These are phyloP conservation scores for Pseudoatta argentina DNA, from an alignment of 1,140 invertebrate species.

Conservation along the genomic window DNA sequence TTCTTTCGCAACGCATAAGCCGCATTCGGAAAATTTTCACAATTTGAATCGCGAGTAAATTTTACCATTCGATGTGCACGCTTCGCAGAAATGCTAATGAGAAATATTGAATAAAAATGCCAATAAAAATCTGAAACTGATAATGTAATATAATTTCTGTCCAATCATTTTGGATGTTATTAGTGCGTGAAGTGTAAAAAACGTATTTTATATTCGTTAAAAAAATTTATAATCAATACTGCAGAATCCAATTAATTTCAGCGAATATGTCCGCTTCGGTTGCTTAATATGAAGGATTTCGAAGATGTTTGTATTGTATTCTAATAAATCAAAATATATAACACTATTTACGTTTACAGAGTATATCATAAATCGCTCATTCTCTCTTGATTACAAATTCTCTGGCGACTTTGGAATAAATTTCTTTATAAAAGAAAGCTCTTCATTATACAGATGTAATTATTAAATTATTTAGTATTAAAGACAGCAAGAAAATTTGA, in stretches of 20 bases:
- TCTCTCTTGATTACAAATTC: neutral
- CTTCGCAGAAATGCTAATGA: neutral
- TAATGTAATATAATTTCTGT: constrained; percentile 6
- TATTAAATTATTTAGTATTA: neutral
- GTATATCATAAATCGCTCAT: neutral
- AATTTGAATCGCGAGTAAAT: neutral
- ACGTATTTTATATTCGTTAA: neutral
- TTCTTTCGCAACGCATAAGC: constrained; percentile 11
- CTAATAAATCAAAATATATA: constrained; percentile 2
- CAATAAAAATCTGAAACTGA: neutral
- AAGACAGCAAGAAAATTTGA: neutral
- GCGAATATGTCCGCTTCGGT: neutral
- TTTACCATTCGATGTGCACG: neutral
- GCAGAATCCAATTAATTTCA: constrained; percentile 26
- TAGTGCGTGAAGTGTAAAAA: neutral
- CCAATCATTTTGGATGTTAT: neutral
- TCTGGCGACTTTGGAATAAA: neutral
- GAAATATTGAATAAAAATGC: neutral
- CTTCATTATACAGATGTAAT: neutral
- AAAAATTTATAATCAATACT: constrained; percentile 1
- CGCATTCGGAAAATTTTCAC: constrained; percentile 16
- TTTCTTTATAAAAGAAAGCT: neutral
- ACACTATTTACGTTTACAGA: neutral
- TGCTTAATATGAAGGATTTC: constrained; percentile 7
- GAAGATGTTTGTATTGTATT: neutral